Base-by-base conservation (phyloP, 2,888 invertebrate species). In the Syrphus vitripennis region DNA sequence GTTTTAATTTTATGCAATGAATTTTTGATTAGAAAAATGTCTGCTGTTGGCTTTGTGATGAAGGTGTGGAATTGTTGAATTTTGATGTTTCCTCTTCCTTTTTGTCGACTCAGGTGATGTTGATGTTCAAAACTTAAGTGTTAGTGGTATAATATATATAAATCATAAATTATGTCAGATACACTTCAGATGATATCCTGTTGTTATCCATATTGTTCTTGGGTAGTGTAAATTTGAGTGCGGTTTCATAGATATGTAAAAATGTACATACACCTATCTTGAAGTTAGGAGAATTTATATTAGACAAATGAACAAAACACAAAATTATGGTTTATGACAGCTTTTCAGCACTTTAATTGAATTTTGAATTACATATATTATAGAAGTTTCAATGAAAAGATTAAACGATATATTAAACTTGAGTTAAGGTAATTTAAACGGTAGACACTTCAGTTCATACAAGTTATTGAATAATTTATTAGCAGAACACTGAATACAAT, bases 11-110 rank as follows among this genome's bases (percentile, higher is more conserved):
- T 65, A 72, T 83, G 61, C 67, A 42, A 77, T 77, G 77, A 77
- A 83, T 83, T 83, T 72, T 55, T 69, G 67, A 83, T 77, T 69
- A 69, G 77, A 76, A 69, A 42, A 69, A 42, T 34, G 48, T 67
- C 31, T 48, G n/a, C n/a, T n/a, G n/a, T n/a, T n/a, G 19, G n/a
- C n/a, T 50, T 2, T 50, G 34, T 65, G 21, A 40, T 65, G 21
- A 21, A 65, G 50, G 59, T 72, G 34, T 50, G 10, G 40, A 55
- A 42, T 26, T 42, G 24, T 26, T 24, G 21, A 21, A 61, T 57
- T 24, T 40, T 40, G 40, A 29, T 19, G 19, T 37, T 21, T 12
- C 14, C 42, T 45, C 19, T 12, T 21, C n/a, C 48, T 31, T 65
- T 48, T 6, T 0, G 31, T 19, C 48, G 10, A 31, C n/a, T 2